Evolutionary conservation across 2,888 invertebrate species (phyloP).

Genomic region (Stomorhina lunata): DNA sequence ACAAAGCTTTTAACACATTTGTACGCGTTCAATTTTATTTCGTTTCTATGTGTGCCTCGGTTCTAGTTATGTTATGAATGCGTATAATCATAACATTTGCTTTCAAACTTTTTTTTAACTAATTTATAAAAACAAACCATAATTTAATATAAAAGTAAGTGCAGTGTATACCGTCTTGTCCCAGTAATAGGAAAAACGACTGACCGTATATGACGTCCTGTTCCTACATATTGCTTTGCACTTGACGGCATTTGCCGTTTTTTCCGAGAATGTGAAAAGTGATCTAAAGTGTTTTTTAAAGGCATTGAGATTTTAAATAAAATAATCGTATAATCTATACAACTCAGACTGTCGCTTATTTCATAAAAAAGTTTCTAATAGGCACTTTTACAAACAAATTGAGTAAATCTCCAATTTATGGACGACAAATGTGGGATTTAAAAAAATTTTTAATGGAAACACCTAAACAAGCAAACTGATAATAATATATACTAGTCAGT

Average conservation of each 20-base stretch:
- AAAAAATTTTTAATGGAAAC: not conserved
- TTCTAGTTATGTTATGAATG: not conserved
- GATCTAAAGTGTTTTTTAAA: too few relatives aligned
- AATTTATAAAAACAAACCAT: slow-evolving; percentile 7
- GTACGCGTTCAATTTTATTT: too few relatives aligned
- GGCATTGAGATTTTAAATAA: too few relatives aligned
- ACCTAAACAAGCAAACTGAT: not conserved
- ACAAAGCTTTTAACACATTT: too few relatives aligned
- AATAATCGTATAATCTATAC: too few relatives aligned
- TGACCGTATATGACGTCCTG: slow-evolving; percentile 22
- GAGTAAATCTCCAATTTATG: too few relatives aligned
- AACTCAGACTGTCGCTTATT: too few relatives aligned
- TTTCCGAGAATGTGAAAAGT: slow-evolving; percentile 28
- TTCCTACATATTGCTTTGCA: not conserved
- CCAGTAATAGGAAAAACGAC: not conserved
- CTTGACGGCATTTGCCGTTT: slow-evolving; percentile 37
- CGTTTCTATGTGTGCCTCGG: too few relatives aligned
- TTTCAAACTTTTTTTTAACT: not conserved
- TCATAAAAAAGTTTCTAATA: too few relatives aligned
- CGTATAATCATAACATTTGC: not conserved
- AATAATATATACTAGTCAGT: not conserved
- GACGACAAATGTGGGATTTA: too few relatives aligned
- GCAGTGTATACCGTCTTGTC: slow-evolving; percentile 21
- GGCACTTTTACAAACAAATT: too few relatives aligned
- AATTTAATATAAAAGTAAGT: slow-evolving; percentile 8